Evolutionary conservation across 2,797 vertebrate species (phyloP).

Genomic region (Periparus ater): DNA sequence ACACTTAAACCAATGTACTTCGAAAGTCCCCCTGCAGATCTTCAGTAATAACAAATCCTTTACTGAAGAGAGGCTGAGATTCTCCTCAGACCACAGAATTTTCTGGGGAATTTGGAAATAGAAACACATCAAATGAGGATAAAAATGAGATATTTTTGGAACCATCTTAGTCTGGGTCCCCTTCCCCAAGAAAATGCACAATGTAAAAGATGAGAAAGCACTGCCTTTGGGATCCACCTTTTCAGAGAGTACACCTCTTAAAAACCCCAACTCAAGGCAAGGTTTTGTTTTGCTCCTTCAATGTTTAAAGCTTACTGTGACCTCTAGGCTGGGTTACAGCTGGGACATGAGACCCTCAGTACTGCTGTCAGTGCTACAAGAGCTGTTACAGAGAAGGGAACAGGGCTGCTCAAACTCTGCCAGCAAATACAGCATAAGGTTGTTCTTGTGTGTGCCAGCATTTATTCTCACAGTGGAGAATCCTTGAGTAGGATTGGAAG

Average conservation of each 20-base stretch:
- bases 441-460: neutral
- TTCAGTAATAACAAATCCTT: neutral
- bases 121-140: neutral
- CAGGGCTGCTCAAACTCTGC: neutral
- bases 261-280: neutral
- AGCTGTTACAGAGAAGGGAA: constrained; percentile 40
- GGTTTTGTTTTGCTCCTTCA: neutral
- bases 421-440: neutral
- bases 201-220: neutral
- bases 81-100: neutral
- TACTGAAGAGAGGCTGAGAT: neutral
- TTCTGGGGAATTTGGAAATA: neutral
- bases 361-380: constrained; percentile 39
- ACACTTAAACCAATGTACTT: neutral
- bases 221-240: neutral
- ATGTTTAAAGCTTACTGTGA: neutral
- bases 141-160: neutral
- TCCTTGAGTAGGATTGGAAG: neutral
- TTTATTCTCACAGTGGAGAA: neutral
- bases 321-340: constrained; percentile 20
- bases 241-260: neutral
- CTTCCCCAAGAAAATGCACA: neutral
- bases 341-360: constrained; percentile 39
- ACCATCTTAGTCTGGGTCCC: neutral
- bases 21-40: neutral